Conservation (phyloP, 2,113 vertebrate genomes). For the Aythya baeri region DNA sequence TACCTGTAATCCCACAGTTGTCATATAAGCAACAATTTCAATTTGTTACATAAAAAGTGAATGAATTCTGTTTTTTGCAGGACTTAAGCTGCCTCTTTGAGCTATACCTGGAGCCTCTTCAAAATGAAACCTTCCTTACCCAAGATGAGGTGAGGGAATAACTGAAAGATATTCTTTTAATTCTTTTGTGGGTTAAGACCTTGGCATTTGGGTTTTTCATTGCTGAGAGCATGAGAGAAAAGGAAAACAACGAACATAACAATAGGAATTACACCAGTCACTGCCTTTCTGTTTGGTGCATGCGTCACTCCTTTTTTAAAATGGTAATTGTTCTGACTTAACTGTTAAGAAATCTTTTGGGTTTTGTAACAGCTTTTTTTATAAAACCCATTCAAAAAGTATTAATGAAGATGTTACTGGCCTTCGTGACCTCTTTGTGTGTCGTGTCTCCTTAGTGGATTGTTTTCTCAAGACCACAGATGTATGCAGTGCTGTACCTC, state of each 20-base stretch:
- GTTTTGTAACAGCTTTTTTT: neutral
- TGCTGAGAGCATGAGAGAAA: neutral
- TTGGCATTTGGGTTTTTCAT: neutral
- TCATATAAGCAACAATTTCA: neutral
- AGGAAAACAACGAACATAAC: neutral
- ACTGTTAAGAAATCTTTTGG: neutral
- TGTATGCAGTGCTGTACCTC: neutral
- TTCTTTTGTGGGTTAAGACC: neutral
- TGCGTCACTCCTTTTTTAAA: neutral
- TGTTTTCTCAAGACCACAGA: neutral
- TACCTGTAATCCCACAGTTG: neutral
- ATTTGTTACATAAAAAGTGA: neutral
- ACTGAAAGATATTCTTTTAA: neutral
- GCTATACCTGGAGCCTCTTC: conserved; percentile 94
- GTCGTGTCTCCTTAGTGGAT: neutral
- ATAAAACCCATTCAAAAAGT: neutral
- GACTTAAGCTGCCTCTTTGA: conserved; percentile 94
- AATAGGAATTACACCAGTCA: neutral
- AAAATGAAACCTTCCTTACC: conserved; percentile 94
- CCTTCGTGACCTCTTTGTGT: neutral
- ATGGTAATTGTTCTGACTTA: neutral
- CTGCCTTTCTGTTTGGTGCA: neutral
- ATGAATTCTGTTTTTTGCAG: conserved; percentile 66
- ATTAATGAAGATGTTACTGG: neutral
- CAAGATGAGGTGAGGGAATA: conserved; percentile 88